Conservation (phyloP, 2,113 vertebrate genomes). For the Brachionichthys hirsutus region DNA sequence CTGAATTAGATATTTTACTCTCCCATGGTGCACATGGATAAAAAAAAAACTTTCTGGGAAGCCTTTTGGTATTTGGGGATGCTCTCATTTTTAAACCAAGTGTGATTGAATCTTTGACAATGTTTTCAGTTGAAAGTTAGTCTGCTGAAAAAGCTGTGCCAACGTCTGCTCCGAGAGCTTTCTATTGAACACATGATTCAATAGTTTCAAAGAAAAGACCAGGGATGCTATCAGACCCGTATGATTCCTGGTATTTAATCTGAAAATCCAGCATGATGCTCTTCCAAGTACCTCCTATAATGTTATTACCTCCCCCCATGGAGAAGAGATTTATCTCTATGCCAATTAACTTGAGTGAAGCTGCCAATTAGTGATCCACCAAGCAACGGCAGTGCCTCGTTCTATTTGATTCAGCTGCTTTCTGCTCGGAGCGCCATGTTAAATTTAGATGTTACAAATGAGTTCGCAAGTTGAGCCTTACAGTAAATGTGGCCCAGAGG, state of each 20-base stretch:
- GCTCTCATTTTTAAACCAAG: no score
- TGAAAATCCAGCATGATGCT: constrained; percentile 46
- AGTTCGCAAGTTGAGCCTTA: constrained; percentile 3
- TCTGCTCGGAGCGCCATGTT: constrained; percentile 17
- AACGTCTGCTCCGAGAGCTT: neutral
- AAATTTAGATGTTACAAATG: constrained; percentile 13
- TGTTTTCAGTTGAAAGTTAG: no score
- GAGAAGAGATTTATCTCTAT: constrained; percentile 49
- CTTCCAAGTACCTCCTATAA: constrained; percentile 45
- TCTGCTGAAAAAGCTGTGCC: no score
- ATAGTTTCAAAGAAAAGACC: constrained; percentile 24
- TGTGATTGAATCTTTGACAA: no score
- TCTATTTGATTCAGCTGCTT: constrained; percentile 47
- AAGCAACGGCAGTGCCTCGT: constrained; percentile 30
- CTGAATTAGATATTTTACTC: no score
- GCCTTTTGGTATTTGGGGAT: no score
- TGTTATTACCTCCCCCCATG: constrained; percentile 50
- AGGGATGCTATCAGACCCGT: constrained; percentile 26
- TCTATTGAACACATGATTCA: constrained; percentile 1
- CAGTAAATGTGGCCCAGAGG: constrained; percentile 8
- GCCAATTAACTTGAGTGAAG: constrained; percentile 63
- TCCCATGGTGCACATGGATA: no score
- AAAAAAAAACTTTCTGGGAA: no score
- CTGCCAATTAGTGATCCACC: constrained; percentile 59
- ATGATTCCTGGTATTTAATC: constrained; percentile 36